Evolutionary conservation across 92 coral and sea anemone genomes (phyloP).

Genomic region (Bergia sp.): DNA sequence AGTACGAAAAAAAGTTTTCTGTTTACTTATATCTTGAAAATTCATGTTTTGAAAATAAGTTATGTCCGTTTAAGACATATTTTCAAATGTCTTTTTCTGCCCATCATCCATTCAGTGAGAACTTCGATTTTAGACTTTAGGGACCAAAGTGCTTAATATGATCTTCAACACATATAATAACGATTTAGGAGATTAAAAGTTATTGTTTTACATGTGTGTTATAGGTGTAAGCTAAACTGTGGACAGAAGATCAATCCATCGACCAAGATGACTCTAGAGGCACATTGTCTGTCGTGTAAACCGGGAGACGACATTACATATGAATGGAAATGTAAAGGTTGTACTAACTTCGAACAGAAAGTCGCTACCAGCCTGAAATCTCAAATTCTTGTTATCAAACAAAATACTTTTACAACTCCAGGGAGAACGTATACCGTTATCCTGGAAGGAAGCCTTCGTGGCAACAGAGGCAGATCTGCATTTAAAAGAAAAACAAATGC

Average conservation of each 20-base stretch:
- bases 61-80: too few species aligned
- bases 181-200: too few species aligned
- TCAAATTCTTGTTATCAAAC: not conserved
- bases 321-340: not conserved
- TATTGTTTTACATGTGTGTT: not conserved
- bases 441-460: not conserved
- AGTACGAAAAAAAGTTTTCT: too few species aligned
- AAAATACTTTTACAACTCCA: not conserved
- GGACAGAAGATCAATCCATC: constrained; percentile 9
- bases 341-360: not conserved
- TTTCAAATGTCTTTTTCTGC: too few species aligned
- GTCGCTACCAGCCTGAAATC: not conserved
- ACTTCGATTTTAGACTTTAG: too few species aligned
- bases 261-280: constrained; percentile 3
- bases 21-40: too few species aligned
- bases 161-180: too few species aligned
- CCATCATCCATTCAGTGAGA: too few species aligned
- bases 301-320: not conserved
- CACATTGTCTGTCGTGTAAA: not conserved
- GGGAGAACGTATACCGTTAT: not conserved
- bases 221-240: not conserved
- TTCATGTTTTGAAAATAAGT: too few species aligned
- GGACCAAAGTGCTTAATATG: too few species aligned
- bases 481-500: not conserved
- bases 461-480: not conserved